Evolutionary conservation across 2,113 vertebrate species (phyloP), one percentile per base, ranked within the genome.

Genomic region (Aramus guarauna): DNA sequence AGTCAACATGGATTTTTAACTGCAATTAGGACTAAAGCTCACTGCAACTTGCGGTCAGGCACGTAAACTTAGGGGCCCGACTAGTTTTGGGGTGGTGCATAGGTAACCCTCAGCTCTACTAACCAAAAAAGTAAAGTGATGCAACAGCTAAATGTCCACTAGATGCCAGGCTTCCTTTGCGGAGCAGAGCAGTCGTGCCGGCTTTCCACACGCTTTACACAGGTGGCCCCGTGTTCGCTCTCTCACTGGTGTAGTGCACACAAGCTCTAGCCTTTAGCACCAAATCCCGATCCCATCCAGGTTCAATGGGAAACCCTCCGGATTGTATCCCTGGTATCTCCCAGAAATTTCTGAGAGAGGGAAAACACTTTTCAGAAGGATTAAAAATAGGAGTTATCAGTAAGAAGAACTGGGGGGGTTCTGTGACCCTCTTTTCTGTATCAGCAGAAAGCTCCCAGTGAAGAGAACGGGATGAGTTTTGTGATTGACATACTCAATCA

Each of bases 141-240:
- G 95, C 71, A 97, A 69, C 36, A 95, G 68, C 95, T 26, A 39
- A 96, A 60, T 96, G 98, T 95, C 98, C 99, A 98, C 98, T 98
- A 99, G 99, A 98, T 98, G 98, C 97, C 98, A 98, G 97, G 96
- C 98, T 98, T 98, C 96, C 95, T 98, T 98, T 98, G 92, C 94
- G 48, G 88, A 98, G 97, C 37, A 12, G 50, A 94, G 94, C n/a
- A 4, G 43, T 21, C 3, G 9, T 37, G 4, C 18, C 14, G 4
- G 37, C 55, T 87, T 74, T 48, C 58, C 4, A 1, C 30, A 29
- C 1, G 32, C 43, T 56, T 50, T 41, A 4, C 30, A 9, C 43
- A 26, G 26, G n/a, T 50, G 80, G 69, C 84, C 81, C 85, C 22
- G 8, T 5, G 58, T 26, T 66, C 15, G 1, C 16, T 15, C 29